Base-by-base conservation (phyloP, 2,888 invertebrate species). In the Erynnis tages region DNA sequence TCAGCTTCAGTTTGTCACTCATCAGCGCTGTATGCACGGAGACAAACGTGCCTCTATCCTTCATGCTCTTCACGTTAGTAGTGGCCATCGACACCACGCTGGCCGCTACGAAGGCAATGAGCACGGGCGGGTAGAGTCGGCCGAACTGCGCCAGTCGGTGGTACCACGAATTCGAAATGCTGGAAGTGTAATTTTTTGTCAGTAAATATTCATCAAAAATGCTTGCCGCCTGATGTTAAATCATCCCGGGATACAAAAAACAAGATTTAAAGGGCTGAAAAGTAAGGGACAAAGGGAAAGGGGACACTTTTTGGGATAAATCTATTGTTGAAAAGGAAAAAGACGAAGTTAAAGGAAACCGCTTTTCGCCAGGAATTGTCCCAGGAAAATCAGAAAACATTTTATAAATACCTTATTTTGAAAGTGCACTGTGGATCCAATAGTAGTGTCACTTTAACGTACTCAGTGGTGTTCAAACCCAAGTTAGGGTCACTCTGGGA, bases 361-460 rank as follows among this genome's bases (percentile, higher is more conserved):
- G n/a, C n/a, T n/a, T n/a, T n/a, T n/a, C n/a, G n/a, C n/a, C n/a
- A n/a, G 7, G n/a, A 35, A 8, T 17, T 16, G 8, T 5, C n/a
- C 1, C 6, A 14, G 2, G 1, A 4, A 7, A 34, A 8, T 34
- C n/a, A 35, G 3, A 17, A 4, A 17, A 17, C 8, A 35, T 3
- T 37, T 4, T 41, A 5, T 25, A 17, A 41, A 73, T 81, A 93
- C 93, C 92, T 92, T 30, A 94, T 86, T 46, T 82, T 89, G 68
- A 93, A 95, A n/a, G 91, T 91, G 69, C 95, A 96, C 30, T 90
- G 83, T 3, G 95, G 93, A 71, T 95, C 94, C 60, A 95, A 79
- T 44, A 92, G 89, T 11, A 96, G 65, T 43, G 91, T 91, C 2
- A 95, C 73, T 61, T 80, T 82, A 0, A 92, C 91, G 54, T 73